A percentile compares a stretch with the other conserved stretches of the same genome.
Evolutionary conservation across 2,888 invertebrate species (phyloP).

Genomic region (Caenorhabditis doughertyi): DNA sequence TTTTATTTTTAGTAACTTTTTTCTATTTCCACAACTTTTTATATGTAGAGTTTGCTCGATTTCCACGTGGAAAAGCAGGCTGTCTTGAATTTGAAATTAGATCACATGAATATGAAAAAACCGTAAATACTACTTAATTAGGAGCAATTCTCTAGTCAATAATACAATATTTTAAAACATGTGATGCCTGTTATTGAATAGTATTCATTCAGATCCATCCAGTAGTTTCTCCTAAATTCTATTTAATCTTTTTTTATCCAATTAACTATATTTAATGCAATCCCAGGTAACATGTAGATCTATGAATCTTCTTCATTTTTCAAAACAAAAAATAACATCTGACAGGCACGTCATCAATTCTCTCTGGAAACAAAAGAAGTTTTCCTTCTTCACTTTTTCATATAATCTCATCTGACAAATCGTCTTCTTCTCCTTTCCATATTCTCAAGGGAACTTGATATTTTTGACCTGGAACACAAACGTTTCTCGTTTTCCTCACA

Average conservation of each 20-base stretch:
- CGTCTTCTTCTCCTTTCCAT: not conserved
- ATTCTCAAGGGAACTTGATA: conserved; percentile 31
- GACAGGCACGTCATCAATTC: conserved; percentile 17
- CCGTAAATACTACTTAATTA: not conserved
- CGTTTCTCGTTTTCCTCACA: conserved; percentile 3
- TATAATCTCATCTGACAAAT: conserved; percentile 41
- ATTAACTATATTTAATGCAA: not conserved
- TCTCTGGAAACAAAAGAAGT: conserved; percentile 30
- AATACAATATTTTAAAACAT: no score
- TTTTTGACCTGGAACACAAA: conserved; percentile 43
- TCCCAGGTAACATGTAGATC: not conserved
- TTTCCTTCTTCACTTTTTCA: conserved; percentile 20
- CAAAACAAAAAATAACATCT: conserved; percentile 2
- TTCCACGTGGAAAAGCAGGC: conserved; percentile 7
- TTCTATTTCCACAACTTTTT: not conserved
- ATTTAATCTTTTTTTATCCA: not conserved
- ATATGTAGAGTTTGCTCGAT: conserved; percentile 1
- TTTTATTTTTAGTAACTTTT: conserved; percentile 48
- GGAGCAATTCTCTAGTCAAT: conserved; percentile 11
- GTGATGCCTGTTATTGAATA: no score
- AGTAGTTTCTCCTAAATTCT: no score
- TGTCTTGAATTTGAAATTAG: not conserved
- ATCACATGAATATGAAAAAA: not conserved
- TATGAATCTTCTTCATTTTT: conserved; percentile 9
- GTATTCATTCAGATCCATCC: no score